Evolutionary conservation across 2,888 invertebrate species (phyloP), one percentile per base, ranked within the genome.

Genomic region (Dermolepida albohirtum): DNA sequence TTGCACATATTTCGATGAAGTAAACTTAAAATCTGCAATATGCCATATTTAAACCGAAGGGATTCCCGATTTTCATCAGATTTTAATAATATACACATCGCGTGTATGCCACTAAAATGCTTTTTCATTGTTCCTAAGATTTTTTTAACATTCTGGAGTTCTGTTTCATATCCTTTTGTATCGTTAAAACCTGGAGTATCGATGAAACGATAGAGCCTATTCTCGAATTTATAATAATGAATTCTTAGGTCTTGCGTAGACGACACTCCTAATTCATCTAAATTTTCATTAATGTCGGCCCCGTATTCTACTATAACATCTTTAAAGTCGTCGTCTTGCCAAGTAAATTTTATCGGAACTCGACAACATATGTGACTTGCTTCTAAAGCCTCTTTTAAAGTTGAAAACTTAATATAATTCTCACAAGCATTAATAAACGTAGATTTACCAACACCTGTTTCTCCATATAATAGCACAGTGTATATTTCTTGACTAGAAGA

Each of bases 111-210:
- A n/a, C 11, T 22, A 27, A 57, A 57, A 11, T 27, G n/a, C n/a
- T 7, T n/a, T 12, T n/a, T 7, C 1, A 57, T 29, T 12, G 43
- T 43, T 12, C 12, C 12, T 4, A 27, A 12, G 8, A 57, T 29
- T 5, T 27, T 43, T 7, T 29, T 57, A 5, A 12, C 27, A 22
- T 57, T 57, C 27, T 29, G n/a, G 1, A 12, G 12, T 8, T 57
- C 57, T 5, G n/a, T n/a, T 8, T 43, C 27, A 10, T 43, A 57
- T 43, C 57, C 44, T 8, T 44, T 22, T n/a, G 43, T 29, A 44
- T 57, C 57, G 6, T 43, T 27, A 27, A 57, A 57, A n/a, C 57
- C 57, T 10, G 57, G 57, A 12, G 57, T 44, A 27, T 57, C 57
- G n/a, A 57, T 29, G 10, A 57, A 44, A 12, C 57, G 57, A 27